Evolutionary conservation across 1,140 invertebrate species (phyloP), one percentile per base, ranked within the genome.

Genomic region (Philopotamus ludificatus): DNA sequence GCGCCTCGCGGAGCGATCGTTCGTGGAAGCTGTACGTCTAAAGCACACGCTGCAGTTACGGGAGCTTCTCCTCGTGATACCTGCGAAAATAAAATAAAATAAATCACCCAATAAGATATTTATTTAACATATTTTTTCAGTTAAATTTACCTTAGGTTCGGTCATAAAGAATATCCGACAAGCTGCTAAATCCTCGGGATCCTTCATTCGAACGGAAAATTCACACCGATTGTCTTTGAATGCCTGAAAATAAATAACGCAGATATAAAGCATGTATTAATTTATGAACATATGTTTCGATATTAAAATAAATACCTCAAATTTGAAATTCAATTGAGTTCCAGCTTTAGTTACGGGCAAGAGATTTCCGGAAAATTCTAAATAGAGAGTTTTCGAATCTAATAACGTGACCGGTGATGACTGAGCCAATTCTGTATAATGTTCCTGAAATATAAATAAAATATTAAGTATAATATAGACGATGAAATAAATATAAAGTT

Each of bases 311-410:
- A 9, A 66, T 67, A 80, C 79, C 74, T 81, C 78, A 71, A 79
- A 81, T 9, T 73, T 76, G 63, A 81, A 75, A 57, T 73, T 87
- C 20, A 96, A 85, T 75, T 97, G 95, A 72, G 96, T 94, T 21
- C 93, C 94, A 41, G 92, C 94, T 77, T 97, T 97, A 58, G 94
- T 89, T 45, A 98, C 90, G 12, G 95, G 95, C 21, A 95, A 86
- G 26, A 98, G 81, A 80, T 98, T 98, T n/a, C 95, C 95, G 71
- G 90, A 92, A 83, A 97, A 97, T 79, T 98, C 95, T 72, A 98
- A 84, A 78, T 87, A 97, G 71, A 97, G 88, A 45, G 89, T 86
- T 77, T 94, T 92, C 22, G 87, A 87, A 79, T 95, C 93, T 25
- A 97, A 77, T 49, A 97, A 90, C 81, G 70, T 70, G 1, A 81